phyloP scores from a whole-genome alignment of 2,888 invertebrate genomes.

The Herminia tarsipennalis region DNA sequence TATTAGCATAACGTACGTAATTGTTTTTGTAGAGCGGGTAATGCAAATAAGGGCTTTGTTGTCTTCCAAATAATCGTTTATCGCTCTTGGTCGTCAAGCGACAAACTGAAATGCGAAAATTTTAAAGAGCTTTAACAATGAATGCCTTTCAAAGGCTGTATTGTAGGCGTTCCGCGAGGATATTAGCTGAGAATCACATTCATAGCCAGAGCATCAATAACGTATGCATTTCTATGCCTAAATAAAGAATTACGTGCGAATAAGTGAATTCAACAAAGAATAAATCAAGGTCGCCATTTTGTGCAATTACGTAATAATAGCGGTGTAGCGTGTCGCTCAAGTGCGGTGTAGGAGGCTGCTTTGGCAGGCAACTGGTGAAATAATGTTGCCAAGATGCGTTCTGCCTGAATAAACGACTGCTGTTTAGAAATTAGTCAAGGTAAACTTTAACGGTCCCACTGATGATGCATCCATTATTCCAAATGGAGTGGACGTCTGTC shows the following conservation, averaged over 20 bases:
- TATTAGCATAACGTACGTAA: background rate
- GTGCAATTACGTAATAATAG: slow-evolving; percentile 38
- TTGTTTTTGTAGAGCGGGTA: background rate
- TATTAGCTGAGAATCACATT: background rate
- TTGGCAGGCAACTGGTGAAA: slow-evolving; percentile 25
- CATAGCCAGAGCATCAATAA: background rate
- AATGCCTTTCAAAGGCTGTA: background rate
- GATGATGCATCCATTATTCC: no score
- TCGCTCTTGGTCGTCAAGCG: background rate
- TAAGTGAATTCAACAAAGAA: slow-evolving; percentile 27
- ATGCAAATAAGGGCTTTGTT: background rate
- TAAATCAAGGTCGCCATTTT: slow-evolving; percentile 37
- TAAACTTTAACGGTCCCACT: slow-evolving; percentile 1
- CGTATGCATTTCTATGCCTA: slow-evolving; percentile 1
- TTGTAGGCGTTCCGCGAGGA: background rate
- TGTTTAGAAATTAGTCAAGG: slow-evolving; percentile 1
- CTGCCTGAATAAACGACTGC: slow-evolving; percentile 19
- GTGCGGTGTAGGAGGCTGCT: slow-evolving; percentile 25
- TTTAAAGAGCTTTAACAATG: no score
- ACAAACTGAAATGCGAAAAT: no score
- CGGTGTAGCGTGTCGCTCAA: slow-evolving; percentile 20
- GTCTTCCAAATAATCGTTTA: background rate
- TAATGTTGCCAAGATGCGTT: slow-evolving; percentile 31
- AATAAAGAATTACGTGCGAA: slow-evolving; percentile 9
- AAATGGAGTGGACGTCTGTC: no score